These are phyloP conservation scores for Bilobella aurantiaca DNA, from an alignment of 1,140 invertebrate genomes.

Conservation along the genomic window DNA sequence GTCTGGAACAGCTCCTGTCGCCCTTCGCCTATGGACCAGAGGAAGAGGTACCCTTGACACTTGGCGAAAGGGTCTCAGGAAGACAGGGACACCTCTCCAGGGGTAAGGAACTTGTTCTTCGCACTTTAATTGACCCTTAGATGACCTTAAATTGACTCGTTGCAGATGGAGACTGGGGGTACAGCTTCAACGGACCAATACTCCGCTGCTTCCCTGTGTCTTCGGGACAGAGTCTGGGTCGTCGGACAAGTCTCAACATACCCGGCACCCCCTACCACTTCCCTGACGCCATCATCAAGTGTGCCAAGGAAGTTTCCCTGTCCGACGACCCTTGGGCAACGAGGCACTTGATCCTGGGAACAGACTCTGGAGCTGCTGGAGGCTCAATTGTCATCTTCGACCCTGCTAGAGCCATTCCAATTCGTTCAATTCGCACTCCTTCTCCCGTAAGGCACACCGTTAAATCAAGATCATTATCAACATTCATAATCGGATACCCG, in stretches of 20 bases:
- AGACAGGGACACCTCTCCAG: too few relatives aligned
- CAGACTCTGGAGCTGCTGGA: constrained; percentile 14
- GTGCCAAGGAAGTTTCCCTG: constrained; percentile 22
- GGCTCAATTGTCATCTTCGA: constrained; percentile 30
- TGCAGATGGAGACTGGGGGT: too few relatives aligned
- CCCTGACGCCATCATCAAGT: constrained; percentile 14
- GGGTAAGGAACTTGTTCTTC: too few relatives aligned
- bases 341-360: constrained; percentile 19
- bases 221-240: not conserved
- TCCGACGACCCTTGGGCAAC: constrained; percentile 13
- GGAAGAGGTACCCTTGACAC: too few relatives aligned
- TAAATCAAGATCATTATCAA: too few relatives aligned
- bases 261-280: constrained; percentile 14
- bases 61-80: too few relatives aligned
- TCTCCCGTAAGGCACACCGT: constrained; percentile 16
- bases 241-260: constrained; percentile 11
- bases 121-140: too few relatives aligned
- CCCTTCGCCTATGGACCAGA: too few relatives aligned
- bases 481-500: too few relatives aligned
- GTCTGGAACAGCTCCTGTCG: too few relatives aligned
- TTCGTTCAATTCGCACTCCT: constrained; percentile 28
- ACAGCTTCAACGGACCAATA: too few relatives aligned
- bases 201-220: constrained; percentile 28
- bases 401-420: constrained; percentile 11
- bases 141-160: too few relatives aligned